phyloP scores from a whole-genome alignment of 2,113 vertebrate genomes.

The Mixornis gularis region DNA sequence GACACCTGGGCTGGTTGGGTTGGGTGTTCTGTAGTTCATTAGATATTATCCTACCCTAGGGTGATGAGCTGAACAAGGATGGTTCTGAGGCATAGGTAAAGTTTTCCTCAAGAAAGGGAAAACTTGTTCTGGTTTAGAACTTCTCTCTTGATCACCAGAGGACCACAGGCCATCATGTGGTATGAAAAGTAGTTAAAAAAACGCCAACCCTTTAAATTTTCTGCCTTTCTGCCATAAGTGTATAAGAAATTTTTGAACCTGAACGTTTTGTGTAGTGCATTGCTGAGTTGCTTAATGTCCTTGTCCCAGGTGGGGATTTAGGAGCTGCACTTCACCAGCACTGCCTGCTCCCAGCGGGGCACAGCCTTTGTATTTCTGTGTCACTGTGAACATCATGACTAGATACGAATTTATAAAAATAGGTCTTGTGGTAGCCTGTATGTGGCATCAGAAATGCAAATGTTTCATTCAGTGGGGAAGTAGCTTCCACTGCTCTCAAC shows the following conservation, averaged over 20 bases:
- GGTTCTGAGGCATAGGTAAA: background rate
- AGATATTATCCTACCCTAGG: background rate
- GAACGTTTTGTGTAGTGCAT: background rate
- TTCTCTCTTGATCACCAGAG: background rate
- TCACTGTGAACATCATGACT: fast-evolving
- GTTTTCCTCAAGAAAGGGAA: background rate
- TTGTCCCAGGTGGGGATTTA: background rate
- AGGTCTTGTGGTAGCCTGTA: background rate
- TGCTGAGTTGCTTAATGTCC: background rate
- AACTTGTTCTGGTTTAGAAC: background rate
- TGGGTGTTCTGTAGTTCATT: background rate
- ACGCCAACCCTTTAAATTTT: fast-evolving
- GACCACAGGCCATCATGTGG: background rate
- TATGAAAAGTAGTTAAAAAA: background rate
- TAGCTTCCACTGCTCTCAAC: background rate
- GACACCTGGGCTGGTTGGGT: background rate
- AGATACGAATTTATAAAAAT: background rate
- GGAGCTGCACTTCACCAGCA: fast-evolving
- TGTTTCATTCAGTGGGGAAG: background rate
- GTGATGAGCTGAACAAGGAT: background rate
- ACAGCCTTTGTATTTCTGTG: background rate
- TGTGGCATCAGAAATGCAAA: background rate
- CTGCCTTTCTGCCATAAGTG: background rate
- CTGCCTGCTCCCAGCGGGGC: background rate
- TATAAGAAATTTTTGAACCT: background rate